Conservation (phyloP, 2,113 vertebrate species). For the Anser brachyrhynchus region DNA sequence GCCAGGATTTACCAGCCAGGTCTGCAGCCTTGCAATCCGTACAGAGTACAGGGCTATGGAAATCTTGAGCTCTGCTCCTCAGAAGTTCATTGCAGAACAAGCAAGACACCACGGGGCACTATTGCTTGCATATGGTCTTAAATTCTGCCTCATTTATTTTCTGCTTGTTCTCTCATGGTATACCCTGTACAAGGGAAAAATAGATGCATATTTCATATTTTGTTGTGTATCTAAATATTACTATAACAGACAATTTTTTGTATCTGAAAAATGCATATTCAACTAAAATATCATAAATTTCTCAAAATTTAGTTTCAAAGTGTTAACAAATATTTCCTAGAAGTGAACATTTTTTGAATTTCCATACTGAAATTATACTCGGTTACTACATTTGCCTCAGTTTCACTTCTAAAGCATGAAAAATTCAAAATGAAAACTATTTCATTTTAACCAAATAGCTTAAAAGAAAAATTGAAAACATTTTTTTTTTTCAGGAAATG, state of each 20-base stretch:
- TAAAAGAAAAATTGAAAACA: not conserved
- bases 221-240: not conserved
- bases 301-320: not conserved
- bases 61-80: not conserved
- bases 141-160: not conserved
- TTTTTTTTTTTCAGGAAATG: not conserved
- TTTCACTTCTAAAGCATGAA: not conserved
- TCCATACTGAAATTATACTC: not conserved
- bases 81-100: not conserved
- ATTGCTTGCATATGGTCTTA: not conserved
- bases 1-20: not conserved
- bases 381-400: not conserved
- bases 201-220: not conserved
- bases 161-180: not conserved
- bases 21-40: not conserved
- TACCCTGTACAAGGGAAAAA: not conserved
- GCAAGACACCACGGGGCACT: not conserved
- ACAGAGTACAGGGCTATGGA: rapidly evolving
- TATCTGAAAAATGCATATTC: not conserved
- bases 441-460: not conserved
- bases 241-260: not conserved
- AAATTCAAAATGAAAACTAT: not conserved
- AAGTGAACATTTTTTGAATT: not conserved
- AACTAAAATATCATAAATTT: not conserved
- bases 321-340: not conserved